A percentile compares a stretch with the other conserved stretches of the same genome.
These are phyloP conservation scores for Drosophila mojavensis DNA, from an alignment of 1,140 invertebrate species.

Conservation along the genomic window DNA sequence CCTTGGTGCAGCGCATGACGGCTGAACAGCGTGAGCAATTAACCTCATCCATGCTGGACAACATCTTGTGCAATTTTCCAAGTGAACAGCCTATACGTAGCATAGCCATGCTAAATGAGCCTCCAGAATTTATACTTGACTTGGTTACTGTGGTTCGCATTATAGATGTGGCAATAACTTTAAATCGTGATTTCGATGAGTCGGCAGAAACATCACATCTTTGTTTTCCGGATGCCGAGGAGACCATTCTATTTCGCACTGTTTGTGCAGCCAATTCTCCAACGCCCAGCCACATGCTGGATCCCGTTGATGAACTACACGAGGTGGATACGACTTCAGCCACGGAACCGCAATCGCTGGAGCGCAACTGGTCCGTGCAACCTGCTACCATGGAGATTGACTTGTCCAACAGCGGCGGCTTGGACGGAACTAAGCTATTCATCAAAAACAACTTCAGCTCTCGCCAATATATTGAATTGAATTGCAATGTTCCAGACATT, in stretches of 20 bases:
- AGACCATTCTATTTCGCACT: slow-evolving; percentile 76
- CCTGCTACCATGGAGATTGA: slow-evolving; percentile 47
- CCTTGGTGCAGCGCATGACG: slow-evolving; percentile 65
- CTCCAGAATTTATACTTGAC: slow-evolving; percentile 71
- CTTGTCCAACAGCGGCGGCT: slow-evolving; percentile 11
- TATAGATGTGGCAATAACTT: slow-evolving; percentile 76
- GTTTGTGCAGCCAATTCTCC: slow-evolving; percentile 71
- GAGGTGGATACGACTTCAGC: slow-evolving; percentile 58
- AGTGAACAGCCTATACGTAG: slow-evolving; percentile 60
- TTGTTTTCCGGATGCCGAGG: slow-evolving; percentile 72
- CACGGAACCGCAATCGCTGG: slow-evolving; percentile 31
- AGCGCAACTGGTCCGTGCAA: slow-evolving; percentile 66
- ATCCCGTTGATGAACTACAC: slow-evolving; percentile 67
- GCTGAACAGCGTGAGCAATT: slow-evolving; percentile 59
- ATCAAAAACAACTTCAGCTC: slow-evolving; percentile 66
- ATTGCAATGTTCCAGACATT: slow-evolving; percentile 54
- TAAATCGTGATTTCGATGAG: slow-evolving; percentile 77
- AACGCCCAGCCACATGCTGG: slow-evolving; percentile 64
- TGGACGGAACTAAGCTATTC: slow-evolving; percentile 31
- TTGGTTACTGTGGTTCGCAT: slow-evolving; percentile 68
- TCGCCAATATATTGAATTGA: slow-evolving; percentile 71
- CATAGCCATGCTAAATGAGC: slow-evolving; percentile 61
- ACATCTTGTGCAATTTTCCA: slow-evolving; percentile 62
- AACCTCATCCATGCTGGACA: slow-evolving; percentile 66
- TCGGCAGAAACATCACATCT: slow-evolving; percentile 66